Base-by-base conservation (phyloP, 2,113 vertebrate species). In the Lophotis ruficrista region DNA sequence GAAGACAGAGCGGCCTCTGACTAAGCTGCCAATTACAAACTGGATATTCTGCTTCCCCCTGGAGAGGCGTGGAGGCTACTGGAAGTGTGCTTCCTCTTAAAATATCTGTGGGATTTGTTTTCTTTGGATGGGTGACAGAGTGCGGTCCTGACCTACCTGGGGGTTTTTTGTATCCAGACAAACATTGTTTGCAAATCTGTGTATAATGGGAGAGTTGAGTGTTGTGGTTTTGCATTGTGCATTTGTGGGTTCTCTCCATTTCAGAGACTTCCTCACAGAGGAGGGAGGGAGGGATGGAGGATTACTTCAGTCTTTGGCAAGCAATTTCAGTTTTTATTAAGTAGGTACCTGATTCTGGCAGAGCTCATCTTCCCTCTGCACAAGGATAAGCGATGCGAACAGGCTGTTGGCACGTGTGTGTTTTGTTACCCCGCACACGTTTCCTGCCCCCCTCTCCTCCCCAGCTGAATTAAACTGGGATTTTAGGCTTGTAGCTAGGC, bases 1-100 rank as follows among this genome's bases (percentile, higher is more conserved):
- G 79, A 87, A 87, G 64, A 45, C 65, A 66, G 31, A 73, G 54
- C 2, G 0, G 64, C 77, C 68, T 89, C 83, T 96, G 93, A 96
- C 80, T 94, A 97, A 97, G 77, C 82, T 87, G 56, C 62, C 89
- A 96, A 93, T 97, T 97, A 94, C 94, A 92, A 96, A 95, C 96
- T 96, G 95, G 96, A 94, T 96, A 65, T 89, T 93, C 95, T 70
- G 71, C 95, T 96, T 93, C 58, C 83, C 75, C 17, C 8, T 65
- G 79, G 82, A 83, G 91, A 89, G 86, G 81, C 1, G 33, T 79
- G 84, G 71, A 87, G 84, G 79, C 69, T 84, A 18, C 53, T 96
- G 80, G 80, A 83, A 83, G 38, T 75, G 64, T 35, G 57, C 62
- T 94, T 93, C 76, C 86, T 94, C 81, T 80, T 94, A 50, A 90